Evolutionary conservation across 2,797 vertebrate genomes (phyloP), one percentile per base, ranked within the genome.

Genomic region (Phoxinus dragarum): DNA sequence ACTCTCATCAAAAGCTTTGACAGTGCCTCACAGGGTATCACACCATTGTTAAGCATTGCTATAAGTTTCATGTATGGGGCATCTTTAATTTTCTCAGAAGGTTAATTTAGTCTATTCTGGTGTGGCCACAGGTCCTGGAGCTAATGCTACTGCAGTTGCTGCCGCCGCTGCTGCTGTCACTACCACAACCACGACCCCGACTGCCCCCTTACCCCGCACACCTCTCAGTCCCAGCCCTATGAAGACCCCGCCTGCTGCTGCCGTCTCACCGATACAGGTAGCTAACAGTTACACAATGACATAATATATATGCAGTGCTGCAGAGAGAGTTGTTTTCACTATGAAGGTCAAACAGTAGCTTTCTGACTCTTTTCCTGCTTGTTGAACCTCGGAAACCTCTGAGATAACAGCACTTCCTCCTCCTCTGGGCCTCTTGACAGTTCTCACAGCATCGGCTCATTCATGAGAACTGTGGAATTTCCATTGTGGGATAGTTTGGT

Each of bases 141-240:
- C 94, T 81, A 94, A 87, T 8, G 91, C 90, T 8, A 86, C 92
- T 17, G 0, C 92, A n/a, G 90, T 91, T 2, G 87, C 91, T 5
- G 0, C 92, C 92, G 83, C 90, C 1, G 76, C 87, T 27, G 89
- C 94, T 64, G 88, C 95, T 59, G 89, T 94, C 56, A 86, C 94
- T 64, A 19, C 95, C 0, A 95, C 27, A 82, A 93, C 93, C 6
- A 92, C 94, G 1, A 92, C 95, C 31, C 47, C 97, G 2, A 92
- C 97, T 52, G 76, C 96, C 77, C 82, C 97, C 0, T 94, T 98
- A 86, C 96, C 97, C 84, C 96, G 98, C 34, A 99, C 97, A 17
- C 98, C 98, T 19, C 95, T 99, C 79, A 99, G 98, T 89, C 98
- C 98, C 56, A 99, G 98, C 88, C 98, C 98, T 69, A 95, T 99